Evolutionary conservation across 2,797 vertebrate species (phyloP).

Genomic region (Tragelaphus eurycerus): DNA sequence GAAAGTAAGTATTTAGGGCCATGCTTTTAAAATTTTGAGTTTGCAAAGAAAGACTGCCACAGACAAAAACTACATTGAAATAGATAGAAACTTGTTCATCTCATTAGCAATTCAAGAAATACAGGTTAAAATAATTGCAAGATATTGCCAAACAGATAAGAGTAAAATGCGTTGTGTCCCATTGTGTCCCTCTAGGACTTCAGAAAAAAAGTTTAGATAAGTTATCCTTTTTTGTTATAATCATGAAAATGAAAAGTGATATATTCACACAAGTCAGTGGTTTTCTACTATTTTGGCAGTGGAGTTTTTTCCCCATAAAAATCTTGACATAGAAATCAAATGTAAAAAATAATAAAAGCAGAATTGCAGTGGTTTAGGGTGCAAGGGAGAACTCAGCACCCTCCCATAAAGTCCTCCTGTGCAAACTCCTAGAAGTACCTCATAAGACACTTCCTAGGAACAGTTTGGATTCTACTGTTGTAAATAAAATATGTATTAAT

Average conservation of each 20-base stretch:
- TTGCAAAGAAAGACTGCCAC: background rate
- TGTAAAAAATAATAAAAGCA: background rate
- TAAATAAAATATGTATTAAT: background rate
- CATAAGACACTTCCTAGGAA: background rate
- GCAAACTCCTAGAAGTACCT: background rate
- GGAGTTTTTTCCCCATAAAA: background rate
- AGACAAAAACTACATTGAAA: background rate
- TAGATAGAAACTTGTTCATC: background rate
- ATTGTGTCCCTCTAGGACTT: background rate
- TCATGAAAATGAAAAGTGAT: background rate
- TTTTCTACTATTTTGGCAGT: background rate
- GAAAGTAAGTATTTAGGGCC: background rate
- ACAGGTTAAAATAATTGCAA: background rate
- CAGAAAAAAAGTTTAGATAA: background rate
- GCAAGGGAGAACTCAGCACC: background rate
- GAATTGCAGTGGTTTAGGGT: background rate
- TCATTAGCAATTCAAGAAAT: conserved; percentile 13
- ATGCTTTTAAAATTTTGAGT: background rate
- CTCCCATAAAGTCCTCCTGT: background rate
- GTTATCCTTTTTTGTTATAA: background rate
- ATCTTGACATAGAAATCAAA: background rate
- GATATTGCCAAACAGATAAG: background rate
- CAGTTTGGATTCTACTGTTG: background rate
- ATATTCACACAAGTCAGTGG: background rate
- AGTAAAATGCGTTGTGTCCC: background rate